Base-by-base conservation (phyloP, 2,888 invertebrate genomes). In the Heliconius sara region DNA sequence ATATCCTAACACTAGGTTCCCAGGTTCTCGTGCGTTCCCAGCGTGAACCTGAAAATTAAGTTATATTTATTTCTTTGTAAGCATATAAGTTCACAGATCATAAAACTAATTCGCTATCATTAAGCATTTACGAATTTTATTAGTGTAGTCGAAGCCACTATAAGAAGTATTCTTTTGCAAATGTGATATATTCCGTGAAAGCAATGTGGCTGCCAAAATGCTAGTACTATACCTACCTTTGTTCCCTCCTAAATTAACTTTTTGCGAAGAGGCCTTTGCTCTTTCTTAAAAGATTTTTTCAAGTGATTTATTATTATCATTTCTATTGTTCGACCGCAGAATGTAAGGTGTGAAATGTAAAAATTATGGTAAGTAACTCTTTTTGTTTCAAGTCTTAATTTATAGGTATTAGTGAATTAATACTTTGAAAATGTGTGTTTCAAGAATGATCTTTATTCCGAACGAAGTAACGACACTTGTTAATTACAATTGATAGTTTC, bases 261-360 rank as follows among this genome's bases (percentile, higher is more conserved):
- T 77, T 77, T 81, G 71, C n/a, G 47, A 39, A 71, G 47, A 81
- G 60, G 65, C 76, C 67, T 63, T 78, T 68, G 75, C 77, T 72
- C 72, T 12, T 70, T 57, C 75, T 27, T 47, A 77, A 79, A 67
- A 74, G 60, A 77, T 52, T 79, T 81, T 79, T 79, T 81, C 70
- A 77, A 75, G 75, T 79, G 79, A 81, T 81, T 81, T 76, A 79
- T 78, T 77, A 57, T 79, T 81, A 78, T 80, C 75, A 72, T 79
- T 75, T 77, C 81, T 79, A 77, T 81, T 81, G 60, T 79, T 76
- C 71, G 77, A 39, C 57, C 57, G 27, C 34, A 27, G 60, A 63
- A 77, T 63, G 43, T 52, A 78, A 65, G 52, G 60, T n/a, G 72
- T 71, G 12, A 60, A n/a, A 78, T 78, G 39, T 65, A 12, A 22